Evolutionary conservation across 2,888 invertebrate species (phyloP).

Genomic region (Nomada ruficornis): DNA sequence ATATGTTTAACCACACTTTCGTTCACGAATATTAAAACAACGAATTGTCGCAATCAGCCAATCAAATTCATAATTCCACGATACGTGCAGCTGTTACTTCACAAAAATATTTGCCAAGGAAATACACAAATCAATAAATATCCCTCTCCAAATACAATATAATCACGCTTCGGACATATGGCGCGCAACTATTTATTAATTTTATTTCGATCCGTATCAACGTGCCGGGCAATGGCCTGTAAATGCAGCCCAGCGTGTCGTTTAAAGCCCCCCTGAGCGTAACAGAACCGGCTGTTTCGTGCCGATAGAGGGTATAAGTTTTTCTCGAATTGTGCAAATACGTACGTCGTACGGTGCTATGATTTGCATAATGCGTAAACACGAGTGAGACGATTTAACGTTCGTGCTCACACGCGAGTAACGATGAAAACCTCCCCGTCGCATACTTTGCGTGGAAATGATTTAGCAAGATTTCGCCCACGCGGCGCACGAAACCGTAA

Average conservation of each 20-base stretch:
- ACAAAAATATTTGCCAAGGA: too few relatives aligned
- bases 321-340: background rate
- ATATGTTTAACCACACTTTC: too few relatives aligned
- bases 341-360: background rate
- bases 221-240: too few relatives aligned
- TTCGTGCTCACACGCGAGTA: background rate
- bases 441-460: constrained; percentile 20
- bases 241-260: background rate
- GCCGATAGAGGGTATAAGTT: background rate
- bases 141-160: too few relatives aligned
- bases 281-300: background rate
- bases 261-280: background rate
- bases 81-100: too few relatives aligned
- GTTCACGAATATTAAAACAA: too few relatives aligned
- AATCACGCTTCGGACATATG: too few relatives aligned
- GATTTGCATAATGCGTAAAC: constrained; percentile 24
- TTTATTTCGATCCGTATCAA: too few relatives aligned
- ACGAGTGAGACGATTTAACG: background rate
- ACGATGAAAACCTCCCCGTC: background rate
- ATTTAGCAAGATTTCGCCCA: constrained; percentile 12
- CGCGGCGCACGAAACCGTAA: constrained; percentile 32
- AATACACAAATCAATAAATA: too few relatives aligned
- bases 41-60: too few relatives aligned
- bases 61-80: too few relatives aligned
- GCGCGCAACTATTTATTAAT: too few relatives aligned